phyloP scores from a whole-genome alignment of 2,888 invertebrate genomes.

The Drosophila kanekoi region DNA sequence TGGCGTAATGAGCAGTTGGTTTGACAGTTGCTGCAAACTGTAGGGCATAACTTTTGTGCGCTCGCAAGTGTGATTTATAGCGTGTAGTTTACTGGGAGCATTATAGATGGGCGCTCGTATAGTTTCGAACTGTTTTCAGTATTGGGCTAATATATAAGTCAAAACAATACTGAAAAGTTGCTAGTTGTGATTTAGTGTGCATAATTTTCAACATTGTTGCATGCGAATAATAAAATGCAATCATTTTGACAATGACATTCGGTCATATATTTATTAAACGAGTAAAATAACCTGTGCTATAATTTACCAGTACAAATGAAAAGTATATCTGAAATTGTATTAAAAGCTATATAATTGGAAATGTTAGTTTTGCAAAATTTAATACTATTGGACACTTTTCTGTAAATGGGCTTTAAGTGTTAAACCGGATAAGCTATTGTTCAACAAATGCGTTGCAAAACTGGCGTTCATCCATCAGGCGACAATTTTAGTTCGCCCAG shows the following conservation, averaged over 20 bases:
- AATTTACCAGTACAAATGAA: no score
- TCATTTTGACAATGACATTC: conserved; percentile 17
- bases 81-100: conserved; percentile 43
- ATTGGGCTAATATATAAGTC: conserved; percentile 54
- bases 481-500: conserved; percentile 30
- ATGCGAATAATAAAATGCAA: conserved; percentile 25
- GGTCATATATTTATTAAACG: conserved; percentile 23
- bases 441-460: conserved; percentile 12
- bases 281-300: neutral
- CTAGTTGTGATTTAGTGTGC: conserved; percentile 44
- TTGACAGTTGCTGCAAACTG: conserved; percentile 72
- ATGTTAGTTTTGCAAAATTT: neutral
- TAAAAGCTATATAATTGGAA: no score
- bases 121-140: conserved; percentile 45
- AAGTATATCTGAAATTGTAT: neutral
- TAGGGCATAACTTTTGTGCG: conserved; percentile 69
- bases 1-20: conserved; percentile 75
- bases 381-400: neutral
- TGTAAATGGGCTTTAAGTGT: conserved; percentile 8
- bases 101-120: conserved; percentile 55
- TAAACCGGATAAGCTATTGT: conserved; percentile 32
- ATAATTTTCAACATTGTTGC: conserved; percentile 40
- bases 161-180: conserved; percentile 57
- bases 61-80: conserved; percentile 69
- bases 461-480: conserved; percentile 45